Evolutionary conservation across 2,113 vertebrate species (phyloP).

Genomic region (Cettia cetti): DNA sequence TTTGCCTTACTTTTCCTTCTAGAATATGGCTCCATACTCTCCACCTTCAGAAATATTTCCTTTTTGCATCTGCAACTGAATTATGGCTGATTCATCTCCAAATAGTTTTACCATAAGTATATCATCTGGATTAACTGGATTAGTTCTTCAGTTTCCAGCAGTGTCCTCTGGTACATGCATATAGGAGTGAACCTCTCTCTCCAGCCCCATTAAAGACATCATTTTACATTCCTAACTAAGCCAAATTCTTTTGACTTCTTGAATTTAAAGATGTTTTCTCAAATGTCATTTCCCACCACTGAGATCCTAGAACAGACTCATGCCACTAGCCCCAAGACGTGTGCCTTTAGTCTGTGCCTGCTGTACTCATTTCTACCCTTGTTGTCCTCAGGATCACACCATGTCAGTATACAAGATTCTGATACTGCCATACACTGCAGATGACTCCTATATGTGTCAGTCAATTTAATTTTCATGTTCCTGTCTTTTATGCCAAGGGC

Average conservation of each 20-base stretch:
- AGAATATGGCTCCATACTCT: not conserved
- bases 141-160: not conserved
- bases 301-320: not conserved
- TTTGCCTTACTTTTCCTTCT: not conserved
- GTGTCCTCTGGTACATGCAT: not conserved
- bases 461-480: not conserved
- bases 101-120: not conserved
- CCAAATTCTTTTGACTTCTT: not conserved
- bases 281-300: not conserved
- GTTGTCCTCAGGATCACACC: not conserved
- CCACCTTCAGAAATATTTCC: not conserved
- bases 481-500: not conserved
- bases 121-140: not conserved
- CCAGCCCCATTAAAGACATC: not conserved
- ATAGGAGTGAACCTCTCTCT: not conserved
- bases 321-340: not conserved
- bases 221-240: not conserved
- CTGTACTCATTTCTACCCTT: not conserved
- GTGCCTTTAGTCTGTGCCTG: not conserved
- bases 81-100: not conserved
- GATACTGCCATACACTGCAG: not conserved
- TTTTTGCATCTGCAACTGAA: not conserved
- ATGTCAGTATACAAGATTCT: not conserved
- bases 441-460: not conserved
- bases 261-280: not conserved